These are phyloP conservation scores for Paramuricea clavata DNA, from an alignment of 92 coral and sea anemone species.

Conservation along the genomic window DNA sequence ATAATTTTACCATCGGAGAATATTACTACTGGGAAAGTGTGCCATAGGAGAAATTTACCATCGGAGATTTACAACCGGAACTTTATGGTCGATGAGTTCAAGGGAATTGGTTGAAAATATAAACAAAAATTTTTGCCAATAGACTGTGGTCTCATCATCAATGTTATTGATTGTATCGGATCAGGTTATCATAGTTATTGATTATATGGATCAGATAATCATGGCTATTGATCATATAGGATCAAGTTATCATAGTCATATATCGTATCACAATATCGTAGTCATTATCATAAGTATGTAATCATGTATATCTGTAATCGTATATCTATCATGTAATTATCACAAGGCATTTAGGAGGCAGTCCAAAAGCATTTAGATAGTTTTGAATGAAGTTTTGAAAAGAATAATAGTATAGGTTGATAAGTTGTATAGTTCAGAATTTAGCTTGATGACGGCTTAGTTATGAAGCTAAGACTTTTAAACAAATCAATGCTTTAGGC, in stretches of 20 bases:
- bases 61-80: constrained; percentile 15
- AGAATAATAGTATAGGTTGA: not conserved
- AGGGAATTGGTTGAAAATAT: not conserved
- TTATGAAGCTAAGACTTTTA: not conserved
- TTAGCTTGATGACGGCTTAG: too few relatives aligned
- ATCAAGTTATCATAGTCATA: not conserved
- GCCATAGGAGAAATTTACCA: constrained; percentile 1
- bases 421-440: too few relatives aligned
- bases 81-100: not conserved
- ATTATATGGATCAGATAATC: not conserved
- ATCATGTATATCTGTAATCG: constrained; percentile 16
- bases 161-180: not conserved
- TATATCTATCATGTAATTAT: not conserved
- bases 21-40: not conserved
- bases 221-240: not conserved
- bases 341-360: not conserved
- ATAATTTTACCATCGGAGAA: constrained; percentile 26
- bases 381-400: not conserved
- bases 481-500: not conserved
- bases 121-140: not conserved
- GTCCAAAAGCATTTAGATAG: not conserved
- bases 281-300: constrained; percentile 22
- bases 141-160: not conserved
- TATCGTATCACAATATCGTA: not conserved
- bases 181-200: not conserved